Evolutionary conservation across 2,797 vertebrate species (phyloP), one percentile per base, ranked within the genome.

Genomic region (Momotus momota): DNA sequence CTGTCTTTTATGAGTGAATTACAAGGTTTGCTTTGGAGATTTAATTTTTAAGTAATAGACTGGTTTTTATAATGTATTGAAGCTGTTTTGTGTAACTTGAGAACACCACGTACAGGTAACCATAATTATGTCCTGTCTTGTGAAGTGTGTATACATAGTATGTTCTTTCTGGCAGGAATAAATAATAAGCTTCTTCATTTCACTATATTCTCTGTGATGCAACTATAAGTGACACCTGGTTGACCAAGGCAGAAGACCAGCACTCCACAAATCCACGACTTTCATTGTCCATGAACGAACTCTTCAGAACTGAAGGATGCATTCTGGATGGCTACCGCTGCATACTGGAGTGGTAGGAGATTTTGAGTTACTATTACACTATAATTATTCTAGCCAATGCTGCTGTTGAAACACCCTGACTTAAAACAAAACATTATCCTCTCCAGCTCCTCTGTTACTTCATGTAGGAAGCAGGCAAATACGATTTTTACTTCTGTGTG

Each of bases 101-200:
- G 55, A 66, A 89, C 15, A 67, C 17, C 15, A 27, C 67, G 35
- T 77, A 64, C 19, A 71, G 16, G 52, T 61, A 71, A 74, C 45
- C 5, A 1, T 71, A 87, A 52, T 27, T 61, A 10, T 78, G 57
- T 57, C 60, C 40, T 82, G 23, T 71, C 52, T 52, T 66, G 25
- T 74, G 38, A 84, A 88, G n/a, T 41, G 16, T 49, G 20, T 33
- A 16, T 48, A 51, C 13, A 4, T 27, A 64, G 14, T 41, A 4
- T 22, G 20, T 49, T 80, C 27, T 38, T 92, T 80, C 51, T 71
- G 61, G 15, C 41, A 88, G 72, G 61, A 80, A 74, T 61, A 83
- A 89, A 61, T 71, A 87, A 67, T 46, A 40, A 75, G n/a, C 18
- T 87, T 61, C 72, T 93, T 96, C 12, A 40, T 95, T 95, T 86